A percentile compares a stretch with the other conserved stretches of the same genome.
Evolutionary conservation across 1,140 invertebrate species (phyloP).

Genomic region (Galleria mellonella): DNA sequence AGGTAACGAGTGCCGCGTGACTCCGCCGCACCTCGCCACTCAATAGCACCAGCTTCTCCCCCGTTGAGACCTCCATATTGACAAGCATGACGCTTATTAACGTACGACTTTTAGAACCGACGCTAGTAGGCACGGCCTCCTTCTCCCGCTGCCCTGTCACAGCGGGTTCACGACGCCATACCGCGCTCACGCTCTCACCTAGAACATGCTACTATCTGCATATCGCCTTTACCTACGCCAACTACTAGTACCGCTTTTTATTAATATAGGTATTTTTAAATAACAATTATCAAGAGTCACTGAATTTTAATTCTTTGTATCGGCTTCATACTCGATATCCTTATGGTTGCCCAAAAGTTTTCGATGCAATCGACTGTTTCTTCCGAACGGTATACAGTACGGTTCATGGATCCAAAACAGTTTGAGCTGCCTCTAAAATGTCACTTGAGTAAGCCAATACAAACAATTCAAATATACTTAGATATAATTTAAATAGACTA

Average conservation of each 20-base stretch:
- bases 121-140: conserved; percentile 23
- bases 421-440: no score
- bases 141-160: conserved; percentile 4
- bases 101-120: background rate
- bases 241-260: conserved; percentile 4
- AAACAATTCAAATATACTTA: no score
- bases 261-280: no score
- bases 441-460: no score
- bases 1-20: conserved; percentile 81
- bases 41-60: background rate
- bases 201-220: conserved; percentile 20
- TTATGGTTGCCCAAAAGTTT: no score
- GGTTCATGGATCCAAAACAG: no score
- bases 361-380: no score
- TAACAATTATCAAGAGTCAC: no score
- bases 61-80: background rate
- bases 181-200: conserved; percentile 36
- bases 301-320: no score
- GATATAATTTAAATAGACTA: no score
- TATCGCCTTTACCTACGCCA: conserved; percentile 34
- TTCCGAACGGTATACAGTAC: no score
- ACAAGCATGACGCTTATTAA: conserved; percentile 11
- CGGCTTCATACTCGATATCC: no score
- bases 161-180: conserved; percentile 24
- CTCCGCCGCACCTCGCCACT: conserved; percentile 15